Evolutionary conservation across 2,888 invertebrate genomes (phyloP).

Genomic region (Actias luna): DNA sequence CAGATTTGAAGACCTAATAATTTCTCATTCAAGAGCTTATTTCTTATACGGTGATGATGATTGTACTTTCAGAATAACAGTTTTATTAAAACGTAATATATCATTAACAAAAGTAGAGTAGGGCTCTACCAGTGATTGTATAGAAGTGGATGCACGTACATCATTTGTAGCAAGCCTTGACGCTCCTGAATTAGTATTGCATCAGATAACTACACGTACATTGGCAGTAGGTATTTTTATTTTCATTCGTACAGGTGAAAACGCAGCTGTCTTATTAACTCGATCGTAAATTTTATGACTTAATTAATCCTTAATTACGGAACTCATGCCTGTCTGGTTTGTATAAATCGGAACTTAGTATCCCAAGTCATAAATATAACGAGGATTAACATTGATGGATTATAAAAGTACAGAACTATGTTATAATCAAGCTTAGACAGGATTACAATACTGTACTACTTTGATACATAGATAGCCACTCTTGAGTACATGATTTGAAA

Average conservation of each 20-base stretch:
- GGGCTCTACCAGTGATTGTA: not conserved
- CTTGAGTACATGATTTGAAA: no score
- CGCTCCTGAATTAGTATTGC: not conserved
- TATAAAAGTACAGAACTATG: no score
- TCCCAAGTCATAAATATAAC: not conserved
- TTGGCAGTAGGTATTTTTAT: slow-evolving; percentile 15
- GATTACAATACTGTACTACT: no score
- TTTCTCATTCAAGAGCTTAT: not conserved
- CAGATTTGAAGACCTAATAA: not conserved
- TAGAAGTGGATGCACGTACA: not conserved
- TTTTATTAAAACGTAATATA: not conserved
- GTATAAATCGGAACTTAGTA: not conserved
- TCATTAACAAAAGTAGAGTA: not conserved
- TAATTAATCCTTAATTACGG: not conserved
- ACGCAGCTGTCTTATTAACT: slow-evolving; percentile 7
- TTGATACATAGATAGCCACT: no score
- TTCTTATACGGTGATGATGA: not conserved
- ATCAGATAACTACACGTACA: not conserved
- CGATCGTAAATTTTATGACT: not conserved
- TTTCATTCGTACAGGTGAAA: slow-evolving; percentile 38
- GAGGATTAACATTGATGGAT: no score
- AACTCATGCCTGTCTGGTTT: not conserved
- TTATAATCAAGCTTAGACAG: no score
- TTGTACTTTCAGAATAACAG: not conserved
- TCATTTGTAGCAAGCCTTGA: not conserved